These are phyloP conservation scores for Tortrix viridana DNA, from an alignment of 2,888 invertebrate species.

Conservation along the genomic window DNA sequence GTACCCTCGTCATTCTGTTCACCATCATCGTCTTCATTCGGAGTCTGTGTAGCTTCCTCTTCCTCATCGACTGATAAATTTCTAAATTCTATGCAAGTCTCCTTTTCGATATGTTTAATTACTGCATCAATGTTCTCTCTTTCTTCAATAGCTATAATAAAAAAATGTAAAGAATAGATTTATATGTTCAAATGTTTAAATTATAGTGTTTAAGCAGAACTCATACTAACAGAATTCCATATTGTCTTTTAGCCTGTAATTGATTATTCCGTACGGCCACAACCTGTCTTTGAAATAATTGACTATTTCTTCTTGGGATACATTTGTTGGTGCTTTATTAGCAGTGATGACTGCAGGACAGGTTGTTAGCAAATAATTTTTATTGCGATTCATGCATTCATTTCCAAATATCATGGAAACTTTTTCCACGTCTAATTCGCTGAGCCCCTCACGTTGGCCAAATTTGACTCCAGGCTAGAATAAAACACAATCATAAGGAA, in stretches of 20 bases:
- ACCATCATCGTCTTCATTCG: background rate
- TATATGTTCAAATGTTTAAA: background rate
- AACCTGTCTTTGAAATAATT: conserved; percentile 63
- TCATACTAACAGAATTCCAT: conserved; percentile 69
- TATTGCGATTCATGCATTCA: conserved; percentile 68
- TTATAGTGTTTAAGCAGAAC: background rate
- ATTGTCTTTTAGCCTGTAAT: conserved; percentile 59
- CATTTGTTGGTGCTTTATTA: conserved; percentile 27
- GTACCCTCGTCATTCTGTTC: background rate
- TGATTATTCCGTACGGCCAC: conserved; percentile 68
- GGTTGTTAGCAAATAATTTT: conserved; percentile 66
- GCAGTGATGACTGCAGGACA: conserved; percentile 66
- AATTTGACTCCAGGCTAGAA: conserved; percentile 57
- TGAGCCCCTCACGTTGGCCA: conserved; percentile 72
- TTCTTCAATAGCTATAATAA: conserved; percentile 67
- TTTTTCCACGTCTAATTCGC: conserved; percentile 68
- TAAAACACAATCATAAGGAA: background rate
- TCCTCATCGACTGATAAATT: conserved; percentile 47
- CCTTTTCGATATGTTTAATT: conserved; percentile 69
- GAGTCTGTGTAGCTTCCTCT: conserved; percentile 11
- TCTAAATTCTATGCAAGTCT: conserved; percentile 69
- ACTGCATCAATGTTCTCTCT: conserved; percentile 69
- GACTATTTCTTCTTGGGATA: conserved; percentile 52
- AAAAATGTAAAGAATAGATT: background rate
- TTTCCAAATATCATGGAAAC: conserved; percentile 60